These are phyloP conservation scores for Aphelinus certus DNA, from an alignment of 1,140 invertebrate genomes.

Conservation along the genomic window DNA sequence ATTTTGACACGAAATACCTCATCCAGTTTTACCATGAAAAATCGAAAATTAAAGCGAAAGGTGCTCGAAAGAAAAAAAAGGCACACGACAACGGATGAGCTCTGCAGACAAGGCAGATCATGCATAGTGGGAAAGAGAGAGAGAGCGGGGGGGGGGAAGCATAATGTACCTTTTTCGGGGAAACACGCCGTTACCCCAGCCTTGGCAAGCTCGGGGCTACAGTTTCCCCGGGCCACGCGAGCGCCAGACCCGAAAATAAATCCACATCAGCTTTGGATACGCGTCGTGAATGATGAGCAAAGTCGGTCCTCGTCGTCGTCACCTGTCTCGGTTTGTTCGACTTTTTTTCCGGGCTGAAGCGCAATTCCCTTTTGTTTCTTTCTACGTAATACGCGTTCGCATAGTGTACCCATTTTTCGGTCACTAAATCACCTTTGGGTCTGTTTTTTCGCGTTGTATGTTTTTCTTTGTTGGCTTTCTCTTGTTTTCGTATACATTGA, in stretches of 20 bases:
- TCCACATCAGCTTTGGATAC: constrained; percentile 28
- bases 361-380: not conserved
- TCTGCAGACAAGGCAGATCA: not conserved
- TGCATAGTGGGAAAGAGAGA: not conserved
- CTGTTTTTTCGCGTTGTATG: no score
- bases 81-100: not conserved
- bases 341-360: not conserved
- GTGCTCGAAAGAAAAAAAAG: not conserved
- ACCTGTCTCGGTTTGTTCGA: not conserved
- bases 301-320: not conserved
- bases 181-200: not conserved
- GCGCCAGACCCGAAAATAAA: constrained; percentile 29
- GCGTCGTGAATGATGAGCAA: constrained; percentile 24
- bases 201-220: constrained; percentile 8
- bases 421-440: no score
- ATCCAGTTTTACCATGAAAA: not conserved
- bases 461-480: no score
- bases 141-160: no score
- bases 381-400: no score
- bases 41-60: not conserved
- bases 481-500: no score
- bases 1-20: no score
- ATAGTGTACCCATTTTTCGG: no score
- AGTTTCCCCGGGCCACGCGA: not conserved
- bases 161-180: constrained; percentile 7